Evolutionary conservation across 2,797 vertebrate species (phyloP).

Genomic region (Cynopterus sphinx): DNA sequence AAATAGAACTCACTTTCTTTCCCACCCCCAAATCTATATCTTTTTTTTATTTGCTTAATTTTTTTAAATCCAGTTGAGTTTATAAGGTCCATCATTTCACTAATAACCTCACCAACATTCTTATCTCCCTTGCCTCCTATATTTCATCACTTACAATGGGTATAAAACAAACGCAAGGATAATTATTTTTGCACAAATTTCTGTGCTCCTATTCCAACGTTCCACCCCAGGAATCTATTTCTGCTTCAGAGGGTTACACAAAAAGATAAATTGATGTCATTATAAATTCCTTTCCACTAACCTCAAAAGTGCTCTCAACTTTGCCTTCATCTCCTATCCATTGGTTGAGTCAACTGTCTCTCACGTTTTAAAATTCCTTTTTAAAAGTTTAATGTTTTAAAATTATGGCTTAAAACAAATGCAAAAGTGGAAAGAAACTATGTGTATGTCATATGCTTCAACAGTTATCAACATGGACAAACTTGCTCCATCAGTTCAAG

Average conservation of each 20-base stretch:
- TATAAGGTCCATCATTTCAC: neutral
- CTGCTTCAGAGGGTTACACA: neutral
- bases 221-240: neutral
- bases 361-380: neutral
- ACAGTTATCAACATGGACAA: neutral
- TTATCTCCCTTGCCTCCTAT: neutral
- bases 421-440: neutral
- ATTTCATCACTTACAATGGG: neutral
- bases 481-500: neutral
- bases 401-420: neutral
- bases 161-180: neutral
- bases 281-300: neutral
- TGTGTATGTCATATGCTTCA: neutral
- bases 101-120: neutral
- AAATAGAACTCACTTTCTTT: neutral
- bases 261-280: neutral
- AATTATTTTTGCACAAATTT: neutral
- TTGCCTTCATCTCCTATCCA: neutral
- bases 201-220: neutral
- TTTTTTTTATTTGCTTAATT: neutral
- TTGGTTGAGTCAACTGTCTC: neutral
- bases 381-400: neutral
- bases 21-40: neutral
- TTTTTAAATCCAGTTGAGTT: neutral
- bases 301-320: neutral